Evolutionary conservation across 2,888 invertebrate genomes (phyloP).

Genomic region (Cynaeus angustus): DNA sequence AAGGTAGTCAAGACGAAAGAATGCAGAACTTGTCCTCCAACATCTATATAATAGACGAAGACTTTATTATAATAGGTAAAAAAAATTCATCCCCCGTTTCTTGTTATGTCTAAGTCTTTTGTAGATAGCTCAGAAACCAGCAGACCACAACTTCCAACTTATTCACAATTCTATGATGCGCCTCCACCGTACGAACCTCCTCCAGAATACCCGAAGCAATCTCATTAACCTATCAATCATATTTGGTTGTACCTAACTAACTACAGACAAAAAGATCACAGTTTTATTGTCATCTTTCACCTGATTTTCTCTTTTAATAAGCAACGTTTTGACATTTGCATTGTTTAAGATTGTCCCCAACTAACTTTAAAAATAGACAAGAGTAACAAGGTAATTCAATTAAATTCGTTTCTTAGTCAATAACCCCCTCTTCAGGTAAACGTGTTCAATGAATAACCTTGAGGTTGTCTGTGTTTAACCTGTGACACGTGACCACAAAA

Average conservation of each 20-base stretch:
- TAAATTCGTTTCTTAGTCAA: background rate
- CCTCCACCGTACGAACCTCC: slow-evolving; percentile 35
- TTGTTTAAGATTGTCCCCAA: no score
- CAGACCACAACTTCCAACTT: background rate
- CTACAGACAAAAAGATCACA: slow-evolving; percentile 1
- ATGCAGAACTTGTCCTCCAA: slow-evolving; percentile 3
- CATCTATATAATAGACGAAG: slow-evolving; percentile 26
- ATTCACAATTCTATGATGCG: background rate
- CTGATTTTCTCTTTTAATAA: background rate
- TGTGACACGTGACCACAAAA: slow-evolving; percentile 24
- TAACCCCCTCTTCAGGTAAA: background rate
- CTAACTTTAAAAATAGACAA: background rate
- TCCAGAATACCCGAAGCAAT: slow-evolving; percentile 4
- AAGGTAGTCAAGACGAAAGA: background rate
- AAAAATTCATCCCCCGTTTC: no score
- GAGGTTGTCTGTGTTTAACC: slow-evolving; percentile 22
- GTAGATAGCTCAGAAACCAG: background rate
- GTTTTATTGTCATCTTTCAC: slow-evolving; percentile 18
- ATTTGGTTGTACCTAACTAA: background rate
- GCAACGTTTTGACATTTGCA: background rate
- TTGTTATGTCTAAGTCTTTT: no score
- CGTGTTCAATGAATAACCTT: slow-evolving; percentile 13
- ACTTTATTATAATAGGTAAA: slow-evolving; percentile 22
- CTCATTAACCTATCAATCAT: slow-evolving; percentile 3
- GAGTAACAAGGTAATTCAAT: background rate